A percentile compares a stretch with the other conserved stretches of the same genome.
Conservation (phyloP, 2,113 vertebrate species). For the Cisticola juncidis region DNA sequence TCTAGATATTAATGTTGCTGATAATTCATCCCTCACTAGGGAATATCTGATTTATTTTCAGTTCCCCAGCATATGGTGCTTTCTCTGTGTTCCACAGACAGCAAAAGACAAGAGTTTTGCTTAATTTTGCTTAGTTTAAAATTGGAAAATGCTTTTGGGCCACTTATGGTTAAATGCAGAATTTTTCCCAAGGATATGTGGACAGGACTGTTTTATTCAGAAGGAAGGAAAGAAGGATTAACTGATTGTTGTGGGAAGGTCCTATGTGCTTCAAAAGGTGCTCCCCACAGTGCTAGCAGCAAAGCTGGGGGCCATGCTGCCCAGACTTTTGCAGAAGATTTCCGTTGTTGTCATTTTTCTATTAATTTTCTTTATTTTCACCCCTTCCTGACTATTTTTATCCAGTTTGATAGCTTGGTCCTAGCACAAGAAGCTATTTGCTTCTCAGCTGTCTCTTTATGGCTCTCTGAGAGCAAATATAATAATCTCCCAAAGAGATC, state of each 20-base stretch:
- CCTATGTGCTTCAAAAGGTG: not conserved
- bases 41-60: slow-evolving; percentile 41
- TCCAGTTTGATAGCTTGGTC: not conserved
- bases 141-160: not conserved
- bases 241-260: not conserved
- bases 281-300: not conserved
- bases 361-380: not conserved
- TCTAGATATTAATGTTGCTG: slow-evolving; percentile 5
- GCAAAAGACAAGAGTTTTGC: not conserved
- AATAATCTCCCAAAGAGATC: not conserved
- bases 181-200: not conserved
- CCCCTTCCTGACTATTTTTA: not conserved
- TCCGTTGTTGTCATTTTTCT: not conserved
- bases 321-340: not conserved
- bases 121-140: not conserved
- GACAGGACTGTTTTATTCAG: not conserved
- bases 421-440: not conserved
- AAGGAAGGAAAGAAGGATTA: not conserved
- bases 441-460: not conserved
- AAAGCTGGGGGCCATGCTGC: not conserved
- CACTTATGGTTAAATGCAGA: not conserved
- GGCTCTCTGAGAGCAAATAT: not conserved
- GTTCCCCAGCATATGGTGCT: not conserved
- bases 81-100: not conserved
- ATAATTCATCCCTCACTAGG: not conserved